Percentiles rank a stretch among this genome's conserved stretches.
These are phyloP conservation scores for Patagioenas fasciata DNA, from an alignment of 2,113 vertebrate species.

Conservation along the genomic window DNA sequence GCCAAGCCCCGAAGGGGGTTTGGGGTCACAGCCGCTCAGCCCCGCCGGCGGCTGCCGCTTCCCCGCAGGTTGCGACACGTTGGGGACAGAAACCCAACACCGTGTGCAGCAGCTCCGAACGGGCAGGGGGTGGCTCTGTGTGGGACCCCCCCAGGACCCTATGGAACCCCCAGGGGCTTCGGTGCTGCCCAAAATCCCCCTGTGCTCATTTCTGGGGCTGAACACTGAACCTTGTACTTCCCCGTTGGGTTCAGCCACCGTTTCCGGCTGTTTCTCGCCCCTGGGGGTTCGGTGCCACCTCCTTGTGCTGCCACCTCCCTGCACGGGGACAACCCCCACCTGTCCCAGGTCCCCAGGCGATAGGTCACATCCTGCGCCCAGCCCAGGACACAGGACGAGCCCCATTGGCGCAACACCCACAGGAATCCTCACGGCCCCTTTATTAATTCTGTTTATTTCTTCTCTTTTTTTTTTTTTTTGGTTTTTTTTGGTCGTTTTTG, in stretches of 20 bases:
- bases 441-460: constrained; percentile 43
- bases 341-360: background rate
- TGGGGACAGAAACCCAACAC: background rate
- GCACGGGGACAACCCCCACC: too few species aligned
- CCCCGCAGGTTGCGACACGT: background rate
- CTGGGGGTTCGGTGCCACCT: fast-evolving
- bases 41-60: fast-evolving
- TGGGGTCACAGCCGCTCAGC: fast-evolving
- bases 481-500: constrained; percentile 25
- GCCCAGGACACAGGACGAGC: background rate
- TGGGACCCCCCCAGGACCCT: background rate
- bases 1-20: too few species aligned
- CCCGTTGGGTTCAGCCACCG: fast-evolving
- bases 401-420: background rate
- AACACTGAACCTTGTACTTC: fast-evolving
- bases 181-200: fast-evolving
- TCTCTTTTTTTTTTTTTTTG: too few species aligned
- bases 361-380: constrained; percentile 34
- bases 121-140: background rate
- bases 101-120: fast-evolving
- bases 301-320: background rate
- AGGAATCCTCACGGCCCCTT: background rate
- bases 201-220: fast-evolving
- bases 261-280: fast-evolving
- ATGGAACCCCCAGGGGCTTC: too few species aligned